phyloP scores from a whole-genome alignment of 2,113 vertebrate genomes.

The Aleadryas rufinucha region DNA sequence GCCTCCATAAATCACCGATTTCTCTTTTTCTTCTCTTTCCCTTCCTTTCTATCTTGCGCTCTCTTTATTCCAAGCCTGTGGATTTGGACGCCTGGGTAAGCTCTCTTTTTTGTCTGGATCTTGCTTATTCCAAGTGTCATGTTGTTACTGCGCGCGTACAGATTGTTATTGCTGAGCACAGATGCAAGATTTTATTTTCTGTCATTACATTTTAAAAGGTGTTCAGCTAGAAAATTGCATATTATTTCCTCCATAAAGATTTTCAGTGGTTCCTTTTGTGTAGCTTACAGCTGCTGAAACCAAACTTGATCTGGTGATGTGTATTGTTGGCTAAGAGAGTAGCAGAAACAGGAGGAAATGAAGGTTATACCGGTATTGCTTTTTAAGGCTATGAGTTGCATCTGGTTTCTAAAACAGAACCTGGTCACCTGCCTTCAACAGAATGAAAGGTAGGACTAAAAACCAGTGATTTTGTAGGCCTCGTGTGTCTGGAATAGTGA shows the following conservation, averaged over 20 bases:
- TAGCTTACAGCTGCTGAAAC: conserved; percentile 62
- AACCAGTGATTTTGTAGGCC: neutral
- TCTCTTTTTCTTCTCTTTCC: conserved; percentile 33
- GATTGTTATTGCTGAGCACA: conserved; percentile 62
- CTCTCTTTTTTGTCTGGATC: conserved; percentile 60
- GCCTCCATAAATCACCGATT: conserved; percentile 54
- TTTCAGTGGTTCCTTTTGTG: conserved; percentile 63
- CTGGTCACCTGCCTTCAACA: neutral
- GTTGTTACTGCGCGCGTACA: conserved; percentile 74
- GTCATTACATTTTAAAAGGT: conserved; percentile 88
- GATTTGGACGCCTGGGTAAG: conserved; percentile 85
- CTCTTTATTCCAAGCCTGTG: conserved; percentile 73
- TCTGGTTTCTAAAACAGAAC: neutral
- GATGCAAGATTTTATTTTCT: conserved; percentile 70
- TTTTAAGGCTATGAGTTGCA: neutral
- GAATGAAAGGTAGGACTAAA: neutral
- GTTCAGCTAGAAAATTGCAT: conserved; percentile 92
- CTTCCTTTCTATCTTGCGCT: neutral
- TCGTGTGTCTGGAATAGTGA: rapidly evolving
- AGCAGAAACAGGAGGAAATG: conserved; percentile 30
- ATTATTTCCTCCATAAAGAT: conserved; percentile 80
- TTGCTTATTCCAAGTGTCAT: conserved; percentile 83
- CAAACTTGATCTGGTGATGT: conserved; percentile 28
- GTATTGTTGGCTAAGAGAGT: neutral
- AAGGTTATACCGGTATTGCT: conserved; percentile 34